A percentile compares a stretch with the other conserved stretches of the same genome.
phyloP scores from a whole-genome alignment of 2,113 vertebrate genomes.

The Petaurus breviceps region DNA sequence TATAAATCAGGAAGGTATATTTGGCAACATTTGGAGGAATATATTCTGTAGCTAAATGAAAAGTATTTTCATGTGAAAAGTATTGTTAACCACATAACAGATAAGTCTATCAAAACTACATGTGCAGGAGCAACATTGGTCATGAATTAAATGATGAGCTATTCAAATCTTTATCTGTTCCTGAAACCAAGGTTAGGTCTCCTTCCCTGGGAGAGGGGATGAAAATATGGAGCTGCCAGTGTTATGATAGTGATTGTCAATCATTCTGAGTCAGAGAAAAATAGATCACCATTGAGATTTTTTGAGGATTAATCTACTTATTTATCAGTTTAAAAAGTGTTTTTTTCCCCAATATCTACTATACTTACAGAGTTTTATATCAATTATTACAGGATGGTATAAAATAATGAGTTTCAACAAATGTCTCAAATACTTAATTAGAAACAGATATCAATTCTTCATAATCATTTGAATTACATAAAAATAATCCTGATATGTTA shows the following conservation, averaged over 20 bases:
- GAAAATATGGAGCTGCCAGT: neutral
- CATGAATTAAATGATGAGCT: conserved; percentile 48
- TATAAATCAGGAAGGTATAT: conserved; percentile 46
- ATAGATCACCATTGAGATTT: neutral
- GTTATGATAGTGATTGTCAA: neutral
- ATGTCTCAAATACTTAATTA: neutral
- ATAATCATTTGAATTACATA: neutral
- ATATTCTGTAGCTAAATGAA: conserved; percentile 61
- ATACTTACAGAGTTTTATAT: neutral
- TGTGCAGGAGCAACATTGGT: conserved; percentile 39
- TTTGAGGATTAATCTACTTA: neutral
- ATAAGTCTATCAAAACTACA: conserved; percentile 48
- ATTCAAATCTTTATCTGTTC: conserved; percentile 48
- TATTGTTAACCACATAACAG: conserved; percentile 52
- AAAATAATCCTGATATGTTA: neutral
- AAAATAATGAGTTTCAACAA: neutral
- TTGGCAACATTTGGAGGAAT: conserved; percentile 57
- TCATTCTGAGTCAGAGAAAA: neutral
- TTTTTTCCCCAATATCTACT: neutral
- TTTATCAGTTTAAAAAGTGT: neutral
- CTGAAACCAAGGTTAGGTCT: conserved; percentile 39
- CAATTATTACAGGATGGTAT: neutral
- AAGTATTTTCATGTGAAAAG: conserved; percentile 60
- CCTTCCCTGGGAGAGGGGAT: neutral
- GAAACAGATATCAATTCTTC: neutral